These are phyloP conservation scores for Dreissena polymorpha DNA, from an alignment of 1,140 invertebrate genomes.

Conservation along the genomic window DNA sequence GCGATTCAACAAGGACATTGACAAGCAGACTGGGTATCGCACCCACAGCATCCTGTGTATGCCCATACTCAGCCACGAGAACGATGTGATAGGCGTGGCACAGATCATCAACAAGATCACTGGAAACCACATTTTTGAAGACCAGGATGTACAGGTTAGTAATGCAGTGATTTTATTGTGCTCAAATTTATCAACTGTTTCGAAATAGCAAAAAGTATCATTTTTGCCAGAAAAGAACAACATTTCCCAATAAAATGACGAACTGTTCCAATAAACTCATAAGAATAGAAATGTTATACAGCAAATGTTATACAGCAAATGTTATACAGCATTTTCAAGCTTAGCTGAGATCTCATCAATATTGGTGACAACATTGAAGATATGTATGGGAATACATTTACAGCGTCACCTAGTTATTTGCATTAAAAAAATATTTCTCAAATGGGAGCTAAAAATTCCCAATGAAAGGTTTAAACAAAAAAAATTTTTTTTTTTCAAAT, in stretches of 20 bases:
- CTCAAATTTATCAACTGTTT: not conserved
- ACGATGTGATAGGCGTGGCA: constrained; percentile 97
- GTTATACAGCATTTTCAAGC: no score
- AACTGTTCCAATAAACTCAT: no score
- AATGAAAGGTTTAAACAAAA: no score
- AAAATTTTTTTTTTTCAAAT: no score
- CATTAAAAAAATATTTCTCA: no score
- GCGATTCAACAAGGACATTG: constrained; percentile 94
- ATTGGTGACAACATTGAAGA: no score
- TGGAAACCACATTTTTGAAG: constrained; percentile 73
- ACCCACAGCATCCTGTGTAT: constrained; percentile 95
- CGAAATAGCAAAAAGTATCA: not conserved
- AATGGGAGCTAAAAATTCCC: no score
- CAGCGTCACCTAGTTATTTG: no score
- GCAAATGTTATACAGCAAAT: no score
- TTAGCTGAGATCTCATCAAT: no score
- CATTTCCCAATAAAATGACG: not conserved
- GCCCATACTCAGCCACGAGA: constrained; percentile 97
- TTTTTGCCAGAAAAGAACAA: not conserved
- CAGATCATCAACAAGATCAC: constrained; percentile 96
- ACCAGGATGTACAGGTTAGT: constrained; percentile 70
- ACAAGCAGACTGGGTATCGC: constrained; percentile 94
- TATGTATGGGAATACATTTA: no score
- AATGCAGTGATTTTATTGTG: not conserved
- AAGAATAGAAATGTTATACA: no score